Evolutionary conservation across 1,140 invertebrate species (phyloP).

Genomic region (Gryllus bimaculatus): DNA sequence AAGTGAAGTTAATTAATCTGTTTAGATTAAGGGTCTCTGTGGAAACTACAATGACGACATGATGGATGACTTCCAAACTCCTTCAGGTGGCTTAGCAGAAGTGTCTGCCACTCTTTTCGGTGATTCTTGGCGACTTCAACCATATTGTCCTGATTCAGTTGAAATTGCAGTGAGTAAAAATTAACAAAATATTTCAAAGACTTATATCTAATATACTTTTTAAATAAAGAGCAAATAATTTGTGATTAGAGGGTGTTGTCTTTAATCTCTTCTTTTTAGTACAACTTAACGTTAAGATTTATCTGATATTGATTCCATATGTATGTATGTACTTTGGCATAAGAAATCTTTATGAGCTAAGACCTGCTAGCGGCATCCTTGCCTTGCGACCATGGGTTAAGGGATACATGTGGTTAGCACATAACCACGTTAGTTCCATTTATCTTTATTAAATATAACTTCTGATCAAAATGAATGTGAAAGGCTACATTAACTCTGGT

Average conservation of each 20-base stretch:
- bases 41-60: slow-evolving; percentile 82
- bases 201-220: no score
- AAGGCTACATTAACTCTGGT: no score
- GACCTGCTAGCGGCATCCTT: no score
- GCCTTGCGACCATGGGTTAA: no score
- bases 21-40: slow-evolving; percentile 72
- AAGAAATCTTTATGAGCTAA: no score
- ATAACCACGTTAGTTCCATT: no score
- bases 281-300: not conserved
- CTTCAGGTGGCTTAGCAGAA: slow-evolving; percentile 59
- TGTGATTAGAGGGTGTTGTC: not conserved
- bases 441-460: no score
- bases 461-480: no score
- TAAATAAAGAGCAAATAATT: not conserved
- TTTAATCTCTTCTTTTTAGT: not conserved
- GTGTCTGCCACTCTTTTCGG: slow-evolving; percentile 65
- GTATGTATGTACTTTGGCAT: no score
- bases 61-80: slow-evolving; percentile 74
- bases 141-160: slow-evolving; percentile 52
- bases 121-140: slow-evolving; percentile 77
- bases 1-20: no score
- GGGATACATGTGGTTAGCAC: no score
- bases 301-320: no score
- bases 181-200: not conserved
- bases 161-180: slow-evolving; percentile 10